Percentiles rank a stretch among this genome's conserved stretches.
Conservation (phyloP, 2,797 vertebrate species). For the Linurgus olivaceus region DNA sequence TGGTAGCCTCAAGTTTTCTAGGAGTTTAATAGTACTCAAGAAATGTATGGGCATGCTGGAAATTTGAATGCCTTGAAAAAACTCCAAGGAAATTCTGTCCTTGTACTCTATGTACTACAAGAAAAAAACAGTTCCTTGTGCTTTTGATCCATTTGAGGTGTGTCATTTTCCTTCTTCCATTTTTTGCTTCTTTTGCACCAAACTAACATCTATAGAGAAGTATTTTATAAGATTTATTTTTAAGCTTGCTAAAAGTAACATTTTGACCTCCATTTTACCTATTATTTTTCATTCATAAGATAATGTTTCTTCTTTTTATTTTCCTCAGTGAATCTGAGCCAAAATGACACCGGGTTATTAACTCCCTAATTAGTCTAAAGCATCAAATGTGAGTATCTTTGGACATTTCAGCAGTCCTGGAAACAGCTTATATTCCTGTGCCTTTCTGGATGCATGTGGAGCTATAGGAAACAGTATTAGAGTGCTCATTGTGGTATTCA, state of each 20-base stretch:
- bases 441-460: not conserved
- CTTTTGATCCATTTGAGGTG: not conserved
- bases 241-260: not conserved
- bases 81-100: not conserved
- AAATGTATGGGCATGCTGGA: not conserved
- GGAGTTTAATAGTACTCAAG: not conserved
- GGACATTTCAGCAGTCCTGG: not conserved
- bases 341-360: not conserved
- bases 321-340: not conserved
- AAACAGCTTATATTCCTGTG: not conserved
- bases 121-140: not conserved
- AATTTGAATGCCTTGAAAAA: not conserved
- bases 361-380: not conserved
- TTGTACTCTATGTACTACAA: not conserved
- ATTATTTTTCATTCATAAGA: not conserved
- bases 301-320: not conserved
- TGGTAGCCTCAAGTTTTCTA: not conserved
- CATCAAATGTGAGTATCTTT: not conserved
- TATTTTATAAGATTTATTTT: not conserved
- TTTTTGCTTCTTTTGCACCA: not conserved
- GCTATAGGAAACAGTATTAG: not conserved
- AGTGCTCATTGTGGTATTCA: not conserved
- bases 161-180: not conserved
- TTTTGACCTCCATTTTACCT: not conserved
- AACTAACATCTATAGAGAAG: not conserved